A percentile compares a stretch with the other conserved stretches of the same genome.
These are phyloP conservation scores for Drosophila hamatofila DNA, from an alignment of 2,888 invertebrate genomes.

Conservation along the genomic window DNA sequence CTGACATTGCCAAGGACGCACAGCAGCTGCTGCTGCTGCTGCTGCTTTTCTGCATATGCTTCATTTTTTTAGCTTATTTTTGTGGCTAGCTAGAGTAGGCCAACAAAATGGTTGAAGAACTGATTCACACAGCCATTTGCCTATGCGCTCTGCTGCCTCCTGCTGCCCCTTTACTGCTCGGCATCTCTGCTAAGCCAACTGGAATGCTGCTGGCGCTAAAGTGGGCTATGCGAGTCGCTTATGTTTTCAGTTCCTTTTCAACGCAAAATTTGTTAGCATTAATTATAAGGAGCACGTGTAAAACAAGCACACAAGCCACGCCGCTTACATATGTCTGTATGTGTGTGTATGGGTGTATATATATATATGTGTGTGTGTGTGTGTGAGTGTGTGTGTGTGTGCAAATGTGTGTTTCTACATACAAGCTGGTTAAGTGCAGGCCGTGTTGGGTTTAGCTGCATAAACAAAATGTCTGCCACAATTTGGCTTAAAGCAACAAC, in stretches of 20 bases:
- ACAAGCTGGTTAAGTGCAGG: constrained; percentile 51
- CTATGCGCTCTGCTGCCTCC: neutral
- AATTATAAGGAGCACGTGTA: constrained; percentile 72
- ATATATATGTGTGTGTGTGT: neutral
- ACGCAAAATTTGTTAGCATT: constrained; percentile 64
- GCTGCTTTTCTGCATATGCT: constrained; percentile 50
- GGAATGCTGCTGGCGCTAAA: constrained; percentile 28
- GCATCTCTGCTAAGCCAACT: constrained; percentile 4
- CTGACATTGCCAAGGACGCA: constrained; percentile 73
- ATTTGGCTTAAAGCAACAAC: constrained; percentile 71
- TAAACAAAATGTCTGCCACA: constrained; percentile 70
- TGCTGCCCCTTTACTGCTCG: neutral
- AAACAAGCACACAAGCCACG: constrained; percentile 33
- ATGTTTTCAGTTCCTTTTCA: constrained; percentile 38
- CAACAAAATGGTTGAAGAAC: constrained; percentile 38
- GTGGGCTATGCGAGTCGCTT: constrained; percentile 31
- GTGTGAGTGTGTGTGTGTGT: too few relatives aligned
- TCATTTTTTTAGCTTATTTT: constrained; percentile 27
- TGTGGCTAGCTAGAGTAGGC: constrained; percentile 11
- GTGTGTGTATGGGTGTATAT: too few relatives aligned
- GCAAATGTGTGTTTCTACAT: neutral
- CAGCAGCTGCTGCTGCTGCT: constrained; percentile 36
- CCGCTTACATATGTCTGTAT: neutral
- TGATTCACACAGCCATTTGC: constrained; percentile 22
- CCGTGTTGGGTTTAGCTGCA: constrained; percentile 58